Percentiles rank a stretch among this genome's conserved stretches.
These are phyloP conservation scores for Dichetophora obliterata DNA, from an alignment of 2,888 invertebrate genomes.

Conservation along the genomic window DNA sequence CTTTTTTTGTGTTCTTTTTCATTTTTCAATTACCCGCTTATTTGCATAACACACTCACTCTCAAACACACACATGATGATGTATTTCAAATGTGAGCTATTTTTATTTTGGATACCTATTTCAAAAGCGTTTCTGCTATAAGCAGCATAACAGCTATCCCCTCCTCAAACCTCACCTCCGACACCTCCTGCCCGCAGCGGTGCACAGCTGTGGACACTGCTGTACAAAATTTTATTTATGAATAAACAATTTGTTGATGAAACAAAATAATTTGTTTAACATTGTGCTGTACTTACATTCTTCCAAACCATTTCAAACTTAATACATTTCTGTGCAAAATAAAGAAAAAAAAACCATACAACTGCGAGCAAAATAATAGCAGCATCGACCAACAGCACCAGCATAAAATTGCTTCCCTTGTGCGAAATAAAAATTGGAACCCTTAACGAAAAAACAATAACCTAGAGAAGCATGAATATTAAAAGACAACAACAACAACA, in stretches of 20 bases:
- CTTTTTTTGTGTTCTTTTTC: too few species aligned
- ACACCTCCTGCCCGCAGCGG: not conserved
- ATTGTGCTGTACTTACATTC: conserved; percentile 27
- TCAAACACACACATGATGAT: too few species aligned
- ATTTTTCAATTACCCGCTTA: too few species aligned
- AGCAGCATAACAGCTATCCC: too few species aligned
- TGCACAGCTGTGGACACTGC: conserved; percentile 36
- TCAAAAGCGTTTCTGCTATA: too few species aligned
- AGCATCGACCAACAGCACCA: not conserved
- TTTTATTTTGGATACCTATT: too few species aligned
- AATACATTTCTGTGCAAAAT: conserved; percentile 39
- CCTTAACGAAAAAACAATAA: conserved; percentile 41
- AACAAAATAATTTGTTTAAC: conserved; percentile 53
- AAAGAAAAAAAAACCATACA: conserved; percentile 35
- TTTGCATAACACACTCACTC: too few species aligned
- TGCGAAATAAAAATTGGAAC: not conserved
- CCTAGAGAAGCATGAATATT: conserved; percentile 45
- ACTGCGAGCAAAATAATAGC: conserved; percentile 42
- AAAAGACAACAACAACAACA: conserved; percentile 38
- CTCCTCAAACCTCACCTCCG: too few species aligned
- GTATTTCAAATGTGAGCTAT: too few species aligned
- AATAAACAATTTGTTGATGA: conserved; percentile 57
- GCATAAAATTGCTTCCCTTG: not conserved
- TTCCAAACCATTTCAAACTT: conserved; percentile 44
- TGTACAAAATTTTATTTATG: conserved; percentile 62